Base-by-base conservation (phyloP, 2,888 invertebrate species). In the Megaustenia siamemsis region DNA sequence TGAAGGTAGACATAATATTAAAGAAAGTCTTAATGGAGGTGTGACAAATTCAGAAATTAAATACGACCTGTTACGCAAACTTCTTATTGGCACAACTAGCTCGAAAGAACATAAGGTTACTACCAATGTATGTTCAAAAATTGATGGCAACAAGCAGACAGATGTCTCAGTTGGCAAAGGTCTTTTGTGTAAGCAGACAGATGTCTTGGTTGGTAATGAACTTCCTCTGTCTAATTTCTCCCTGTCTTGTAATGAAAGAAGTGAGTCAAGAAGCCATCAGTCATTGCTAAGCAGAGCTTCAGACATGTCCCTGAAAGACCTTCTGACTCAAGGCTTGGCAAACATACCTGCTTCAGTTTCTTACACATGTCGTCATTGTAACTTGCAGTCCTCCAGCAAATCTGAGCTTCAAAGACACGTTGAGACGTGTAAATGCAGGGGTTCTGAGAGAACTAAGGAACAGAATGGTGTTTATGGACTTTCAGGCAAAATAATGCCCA, bases 221-320 rank as follows among this genome's bases (percentile, higher is more conserved):
- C 12, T 49, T 32, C 40, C 24, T 24, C 15, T 6, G 4, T 35
- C 18, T 38, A 2, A 43, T 69, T 43, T 24, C n/a, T 4, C 45
- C 73, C 73, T 32, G 28, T 35, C 18, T 12, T 35, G 43, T 32
- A 28, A 49, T 49, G 73, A 73, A 40, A 71, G 3, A 24, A 24
- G 10, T 24, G 43, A 24, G 43, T n/a, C n/a, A 1, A 40, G n/a
- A 71, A 24, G 43, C 71, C 71, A 45, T 43, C 6, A 35, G 10
- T 32, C 53, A 53, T 24, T 18, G 5, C 28, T 68, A 60, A 56
- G 73, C 2, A 35, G 73, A 56, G 73, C 82, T 28, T 82, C 82
- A 24, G 82, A 82, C 24, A 82, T 82, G 82, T 71, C 82, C 4
- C 43, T 82, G 0, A 82, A 73, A 60, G 82, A 82, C n/a, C 38